Evolutionary conservation across 2,797 vertebrate genomes (phyloP).

Genomic region (Emys orbicularis): DNA sequence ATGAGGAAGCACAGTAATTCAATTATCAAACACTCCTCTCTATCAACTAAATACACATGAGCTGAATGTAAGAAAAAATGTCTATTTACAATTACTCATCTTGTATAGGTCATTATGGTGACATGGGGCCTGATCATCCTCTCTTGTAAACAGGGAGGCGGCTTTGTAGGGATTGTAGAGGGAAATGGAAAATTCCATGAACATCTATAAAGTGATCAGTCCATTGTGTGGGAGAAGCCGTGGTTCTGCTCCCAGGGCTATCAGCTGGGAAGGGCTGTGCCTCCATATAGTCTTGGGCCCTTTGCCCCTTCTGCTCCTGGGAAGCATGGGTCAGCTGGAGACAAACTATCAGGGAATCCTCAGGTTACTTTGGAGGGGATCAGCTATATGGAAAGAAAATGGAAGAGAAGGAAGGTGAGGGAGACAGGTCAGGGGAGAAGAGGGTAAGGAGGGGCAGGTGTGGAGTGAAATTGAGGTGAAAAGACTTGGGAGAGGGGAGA

Average conservation of each 20-base stretch:
- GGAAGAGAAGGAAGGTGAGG: not conserved
- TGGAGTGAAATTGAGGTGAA: not conserved
- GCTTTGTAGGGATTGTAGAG: not conserved
- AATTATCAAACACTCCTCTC: conserved; percentile 44
- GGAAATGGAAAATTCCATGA: not conserved
- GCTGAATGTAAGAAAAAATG: not conserved
- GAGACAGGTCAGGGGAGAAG: not conserved
- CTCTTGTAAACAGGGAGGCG: not conserved
- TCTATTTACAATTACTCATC: not conserved
- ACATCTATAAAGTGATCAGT: not conserved
- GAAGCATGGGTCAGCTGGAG: not conserved
- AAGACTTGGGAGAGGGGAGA: not conserved
- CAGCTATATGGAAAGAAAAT: not conserved
- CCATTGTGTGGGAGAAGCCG: not conserved
- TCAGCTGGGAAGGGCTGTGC: not conserved
- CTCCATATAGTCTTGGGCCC: not conserved
- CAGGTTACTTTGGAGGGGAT: not conserved
- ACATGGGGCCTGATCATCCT: not conserved
- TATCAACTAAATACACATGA: conserved; percentile 16
- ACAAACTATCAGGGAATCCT: not conserved
- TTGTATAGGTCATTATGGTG: not conserved
- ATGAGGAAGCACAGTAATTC: conserved; percentile 56
- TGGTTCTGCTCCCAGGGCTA: not conserved
- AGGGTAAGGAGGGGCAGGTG: not conserved
- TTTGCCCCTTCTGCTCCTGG: not conserved